Base-by-base conservation (phyloP, 37 sponge, comb jelly and placozoan genomes). In the Crambe crambe region DNA sequence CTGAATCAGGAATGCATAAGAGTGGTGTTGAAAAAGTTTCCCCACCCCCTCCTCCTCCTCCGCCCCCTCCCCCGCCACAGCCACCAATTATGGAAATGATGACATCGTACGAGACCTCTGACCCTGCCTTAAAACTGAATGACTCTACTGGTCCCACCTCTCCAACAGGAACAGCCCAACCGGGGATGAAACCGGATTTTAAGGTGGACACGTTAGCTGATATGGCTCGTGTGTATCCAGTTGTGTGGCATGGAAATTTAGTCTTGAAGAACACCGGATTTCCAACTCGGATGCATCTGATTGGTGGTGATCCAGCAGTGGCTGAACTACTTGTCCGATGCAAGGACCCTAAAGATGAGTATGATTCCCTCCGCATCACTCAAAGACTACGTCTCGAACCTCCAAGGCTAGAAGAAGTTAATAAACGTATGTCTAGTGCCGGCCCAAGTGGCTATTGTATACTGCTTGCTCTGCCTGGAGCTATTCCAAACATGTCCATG, bases 361-460 rank as follows among this genome's bases (percentile, higher is more conserved):
- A 59, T 32, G 68, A 56, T 63, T 51, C 83, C 0, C 79, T 91
- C 20, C 82, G 86, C 18, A 90, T 97, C 39, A 92, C 95, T 41
- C 98, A 97, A 51, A 79, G 98, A n/a, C 87, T 97, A 27, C 90
- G 96, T 34, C 82, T 97, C 0, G 98, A 97, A 70, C 92, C 87
- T 37, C 74, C 88, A 5, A 72, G 96, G n/a, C 89, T 97, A 26
- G 98, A 95, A 38, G 96, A 97, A 81, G 94, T 97, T 0, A 95
- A 95, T 65, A 91, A 92, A 71, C 86, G 93, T n/a, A 82, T 97
- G 60, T 31, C 75, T 17, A 79, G 80, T 47, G 98, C 98, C 26
- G 98, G 98, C 0, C 92, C 92, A 26, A 87, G 83, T 44, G 90
- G 93, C 2, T 87, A 93, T 47, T 95, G 96, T 71, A 77, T 93